phyloP scores from a whole-genome alignment of 2,797 vertebrate species.

The Helicolenus hilgendorfi region DNA sequence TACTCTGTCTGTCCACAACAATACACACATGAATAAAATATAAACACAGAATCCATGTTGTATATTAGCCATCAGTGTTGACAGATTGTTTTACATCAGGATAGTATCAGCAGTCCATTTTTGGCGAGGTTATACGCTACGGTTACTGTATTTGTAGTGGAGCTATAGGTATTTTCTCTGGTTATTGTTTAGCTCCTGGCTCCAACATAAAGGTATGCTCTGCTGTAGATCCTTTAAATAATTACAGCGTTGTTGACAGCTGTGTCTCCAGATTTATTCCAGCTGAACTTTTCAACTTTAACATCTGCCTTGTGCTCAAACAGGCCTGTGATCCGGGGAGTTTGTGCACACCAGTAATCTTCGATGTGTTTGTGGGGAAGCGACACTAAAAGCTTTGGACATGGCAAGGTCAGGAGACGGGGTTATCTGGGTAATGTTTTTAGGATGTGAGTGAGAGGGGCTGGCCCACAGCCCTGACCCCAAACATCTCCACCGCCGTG shows the following conservation, averaged over 20 bases:
- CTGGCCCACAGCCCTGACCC: constrained; percentile 51
- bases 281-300: constrained; percentile 70
- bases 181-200: constrained; percentile 43
- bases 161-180: constrained; percentile 25
- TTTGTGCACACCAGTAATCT: constrained; percentile 50
- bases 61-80: background rate
- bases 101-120: constrained; percentile 27
- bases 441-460: constrained; percentile 63
- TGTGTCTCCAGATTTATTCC: constrained; percentile 27
- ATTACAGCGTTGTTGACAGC: constrained; percentile 28
- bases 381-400: constrained; percentile 69
- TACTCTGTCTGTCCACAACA: constrained; percentile 15
- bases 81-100: background rate
- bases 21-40: background rate
- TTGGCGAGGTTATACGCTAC: background rate
- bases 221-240: constrained; percentile 51
- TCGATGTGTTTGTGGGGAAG: constrained; percentile 18
- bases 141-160: background rate
- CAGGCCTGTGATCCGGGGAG: background rate
- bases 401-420: constrained; percentile 48
- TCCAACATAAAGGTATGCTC: constrained; percentile 14
- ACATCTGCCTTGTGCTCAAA: constrained; percentile 35
- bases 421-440: constrained; percentile 76
- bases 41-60: constrained; percentile 27
- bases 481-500: constrained; percentile 33